These are phyloP conservation scores for Phytoseiulus persimilis DNA, from an alignment of 2,888 invertebrate species.

Conservation along the genomic window DNA sequence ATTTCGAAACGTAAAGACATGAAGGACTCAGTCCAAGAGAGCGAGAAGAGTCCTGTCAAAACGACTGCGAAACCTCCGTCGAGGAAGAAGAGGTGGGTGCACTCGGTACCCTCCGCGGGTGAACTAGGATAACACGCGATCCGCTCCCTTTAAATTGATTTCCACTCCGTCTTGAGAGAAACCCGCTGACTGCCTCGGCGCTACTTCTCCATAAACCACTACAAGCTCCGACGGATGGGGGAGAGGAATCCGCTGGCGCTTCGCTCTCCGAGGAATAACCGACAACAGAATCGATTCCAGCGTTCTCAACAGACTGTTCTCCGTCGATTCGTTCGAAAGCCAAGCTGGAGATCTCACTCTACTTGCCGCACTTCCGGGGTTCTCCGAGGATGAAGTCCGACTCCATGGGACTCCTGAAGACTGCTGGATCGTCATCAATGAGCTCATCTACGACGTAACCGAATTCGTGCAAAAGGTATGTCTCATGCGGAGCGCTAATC, in stretches of 20 bases:
- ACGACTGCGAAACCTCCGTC: not conserved
- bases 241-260: no score
- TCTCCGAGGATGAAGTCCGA: slow-evolving; percentile 62
- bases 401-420: slow-evolving; percentile 64
- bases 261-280: no score
- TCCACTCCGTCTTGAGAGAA: no score
- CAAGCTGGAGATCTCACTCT: not conserved
- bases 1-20: not conserved
- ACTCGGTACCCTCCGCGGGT: no score
- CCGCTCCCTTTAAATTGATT: no score
- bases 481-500: not conserved
- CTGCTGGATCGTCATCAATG: slow-evolving; percentile 79
- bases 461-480: slow-evolving; percentile 58
- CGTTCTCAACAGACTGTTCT: not conserved
- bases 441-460: slow-evolving; percentile 74
- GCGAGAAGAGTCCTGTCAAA: not conserved
- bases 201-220: no score
- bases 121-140: no score
- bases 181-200: no score
- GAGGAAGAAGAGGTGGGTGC: not conserved
- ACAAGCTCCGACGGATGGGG: no score
- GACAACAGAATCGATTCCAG: not conserved
- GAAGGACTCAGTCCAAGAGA: not conserved
- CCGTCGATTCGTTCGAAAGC: not conserved
- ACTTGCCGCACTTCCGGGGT: slow-evolving; percentile 43